These are phyloP conservation scores for Bombus consobrinus DNA, from an alignment of 1,140 invertebrate genomes.

Conservation along the genomic window DNA sequence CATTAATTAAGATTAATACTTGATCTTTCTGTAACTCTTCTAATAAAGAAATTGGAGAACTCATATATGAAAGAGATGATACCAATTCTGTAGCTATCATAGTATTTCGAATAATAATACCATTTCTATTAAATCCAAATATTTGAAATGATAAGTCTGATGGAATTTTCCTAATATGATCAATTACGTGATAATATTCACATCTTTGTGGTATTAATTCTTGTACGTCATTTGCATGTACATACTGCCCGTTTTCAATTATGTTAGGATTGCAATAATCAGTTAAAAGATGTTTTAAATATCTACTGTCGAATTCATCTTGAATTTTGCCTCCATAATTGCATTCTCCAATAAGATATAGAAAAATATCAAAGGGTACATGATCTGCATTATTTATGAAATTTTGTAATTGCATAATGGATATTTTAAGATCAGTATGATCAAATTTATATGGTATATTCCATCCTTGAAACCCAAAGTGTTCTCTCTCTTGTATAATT, in stretches of 20 bases:
- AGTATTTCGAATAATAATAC: slow-evolving; percentile 85
- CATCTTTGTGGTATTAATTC: slow-evolving; percentile 86
- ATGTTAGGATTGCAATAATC: slow-evolving; percentile 84
- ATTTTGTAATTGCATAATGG: slow-evolving; percentile 85
- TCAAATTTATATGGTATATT: slow-evolving; percentile 89
- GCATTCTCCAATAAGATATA: slow-evolving; percentile 87
- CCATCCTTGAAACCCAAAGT: slow-evolving; percentile 88
- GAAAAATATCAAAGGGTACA: slow-evolving; percentile 85
- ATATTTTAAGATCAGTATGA: slow-evolving; percentile 87
- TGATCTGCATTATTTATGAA: slow-evolving; percentile 79
- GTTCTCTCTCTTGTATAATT: slow-evolving; percentile 86
- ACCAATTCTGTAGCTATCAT: slow-evolving; percentile 78
- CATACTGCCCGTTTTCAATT: slow-evolving; percentile 61
- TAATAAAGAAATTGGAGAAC: slow-evolving; percentile 23
- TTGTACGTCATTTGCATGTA: slow-evolving; percentile 77
- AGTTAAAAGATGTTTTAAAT: slow-evolving; percentile 83
- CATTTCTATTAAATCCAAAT: slow-evolving; percentile 87
- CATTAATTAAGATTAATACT: slow-evolving; percentile 73
- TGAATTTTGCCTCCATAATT: slow-evolving; percentile 90
- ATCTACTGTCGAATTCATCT: slow-evolving; percentile 86
- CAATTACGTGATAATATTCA: slow-evolving; percentile 87
- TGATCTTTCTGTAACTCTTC: slow-evolving; percentile 48
- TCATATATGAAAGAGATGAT: slow-evolving; percentile 81
- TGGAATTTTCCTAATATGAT: slow-evolving; percentile 84
- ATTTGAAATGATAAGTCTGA: slow-evolving; percentile 83